phyloP scores from a whole-genome alignment of 2,888 invertebrate genomes.

The Phortica okadai region DNA sequence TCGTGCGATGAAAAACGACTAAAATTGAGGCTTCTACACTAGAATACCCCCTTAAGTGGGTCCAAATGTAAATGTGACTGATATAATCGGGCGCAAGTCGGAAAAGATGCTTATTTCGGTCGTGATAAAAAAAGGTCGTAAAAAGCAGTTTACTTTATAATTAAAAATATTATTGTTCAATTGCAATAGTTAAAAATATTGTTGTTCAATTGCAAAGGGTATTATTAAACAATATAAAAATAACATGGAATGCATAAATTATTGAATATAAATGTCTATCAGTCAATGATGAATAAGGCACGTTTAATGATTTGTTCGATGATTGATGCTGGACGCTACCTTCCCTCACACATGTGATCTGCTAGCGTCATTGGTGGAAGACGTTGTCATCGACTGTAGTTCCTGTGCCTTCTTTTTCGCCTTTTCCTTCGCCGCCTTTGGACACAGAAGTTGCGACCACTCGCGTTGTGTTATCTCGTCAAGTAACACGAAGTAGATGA shows the following conservation, averaged over 20 bases:
- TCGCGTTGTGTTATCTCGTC: slow-evolving; percentile 78
- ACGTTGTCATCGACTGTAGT: slow-evolving; percentile 51
- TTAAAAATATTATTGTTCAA: no score
- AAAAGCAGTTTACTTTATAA: no score
- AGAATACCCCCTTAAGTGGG: no score
- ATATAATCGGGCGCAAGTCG: no score
- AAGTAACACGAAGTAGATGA: slow-evolving; percentile 80
- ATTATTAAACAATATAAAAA: no score
- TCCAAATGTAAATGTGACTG: no score
- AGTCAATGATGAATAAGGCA: not conserved
- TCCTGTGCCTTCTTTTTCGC: slow-evolving; percentile 44
- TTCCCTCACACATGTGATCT: not conserved
- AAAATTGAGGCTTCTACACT: no score
- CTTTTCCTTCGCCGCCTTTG: slow-evolving; percentile 12
- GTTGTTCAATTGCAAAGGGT: no score
- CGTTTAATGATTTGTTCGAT: not conserved
- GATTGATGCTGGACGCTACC: not conserved
- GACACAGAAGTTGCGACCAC: slow-evolving; percentile 71
- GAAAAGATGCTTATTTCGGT: not conserved
- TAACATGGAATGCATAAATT: no score
- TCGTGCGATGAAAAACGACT: no score
- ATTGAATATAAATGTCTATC: not conserved
- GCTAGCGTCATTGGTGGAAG: slow-evolving; percentile 39
- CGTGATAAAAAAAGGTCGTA: no score
- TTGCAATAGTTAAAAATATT: no score